Conservation (phyloP, 2,888 invertebrate genomes). For the Drosophila stalkeri region DNA sequence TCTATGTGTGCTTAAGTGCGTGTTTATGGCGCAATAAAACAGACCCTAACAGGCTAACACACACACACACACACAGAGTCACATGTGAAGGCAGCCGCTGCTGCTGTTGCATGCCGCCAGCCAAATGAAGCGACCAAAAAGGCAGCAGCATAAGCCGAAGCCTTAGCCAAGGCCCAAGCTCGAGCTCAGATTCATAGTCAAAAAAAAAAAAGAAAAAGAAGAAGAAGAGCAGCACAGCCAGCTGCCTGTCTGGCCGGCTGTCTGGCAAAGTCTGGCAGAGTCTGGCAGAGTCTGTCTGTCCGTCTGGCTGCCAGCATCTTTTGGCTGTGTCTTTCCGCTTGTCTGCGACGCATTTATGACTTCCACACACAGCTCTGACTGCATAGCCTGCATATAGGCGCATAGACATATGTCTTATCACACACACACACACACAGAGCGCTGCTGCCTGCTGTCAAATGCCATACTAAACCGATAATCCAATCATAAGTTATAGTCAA, state of each 20-base stretch:
- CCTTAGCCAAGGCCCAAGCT: slow-evolving; percentile 15
- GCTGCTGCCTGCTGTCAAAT: slow-evolving; percentile 70
- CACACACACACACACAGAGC: slow-evolving; percentile 26
- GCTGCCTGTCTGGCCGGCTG: slow-evolving; percentile 22
- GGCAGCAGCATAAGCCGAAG: slow-evolving; percentile 39
- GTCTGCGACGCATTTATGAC: slow-evolving; percentile 79
- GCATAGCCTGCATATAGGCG: slow-evolving; percentile 73
- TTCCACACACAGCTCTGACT: slow-evolving; percentile 45
- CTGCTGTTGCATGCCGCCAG: slow-evolving; percentile 62
- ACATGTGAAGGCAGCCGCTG: slow-evolving; percentile 26
- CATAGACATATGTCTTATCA: slow-evolving; percentile 78
- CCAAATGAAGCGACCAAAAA: slow-evolving; percentile 73
- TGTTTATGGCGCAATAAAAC: slow-evolving; percentile 80
- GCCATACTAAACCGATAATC: slow-evolving; percentile 81
- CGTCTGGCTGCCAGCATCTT: slow-evolving; percentile 75
- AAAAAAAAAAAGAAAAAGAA: slow-evolving; percentile 36
- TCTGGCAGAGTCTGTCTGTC: slow-evolving; percentile 26
- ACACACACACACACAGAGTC: slow-evolving; percentile 9
- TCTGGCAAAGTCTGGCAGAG: slow-evolving; percentile 19
- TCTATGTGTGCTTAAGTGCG: slow-evolving; percentile 74
- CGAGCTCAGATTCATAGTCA: slow-evolving; percentile 30
- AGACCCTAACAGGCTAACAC: slow-evolving; percentile 67
- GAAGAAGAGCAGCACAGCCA: slow-evolving; percentile 40
- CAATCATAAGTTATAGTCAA: slow-evolving; percentile 81
- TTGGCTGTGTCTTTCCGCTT: slow-evolving; percentile 71